These are phyloP conservation scores for Eupithecia inturbata DNA, from an alignment of 2,888 invertebrate species.

Conservation along the genomic window DNA sequence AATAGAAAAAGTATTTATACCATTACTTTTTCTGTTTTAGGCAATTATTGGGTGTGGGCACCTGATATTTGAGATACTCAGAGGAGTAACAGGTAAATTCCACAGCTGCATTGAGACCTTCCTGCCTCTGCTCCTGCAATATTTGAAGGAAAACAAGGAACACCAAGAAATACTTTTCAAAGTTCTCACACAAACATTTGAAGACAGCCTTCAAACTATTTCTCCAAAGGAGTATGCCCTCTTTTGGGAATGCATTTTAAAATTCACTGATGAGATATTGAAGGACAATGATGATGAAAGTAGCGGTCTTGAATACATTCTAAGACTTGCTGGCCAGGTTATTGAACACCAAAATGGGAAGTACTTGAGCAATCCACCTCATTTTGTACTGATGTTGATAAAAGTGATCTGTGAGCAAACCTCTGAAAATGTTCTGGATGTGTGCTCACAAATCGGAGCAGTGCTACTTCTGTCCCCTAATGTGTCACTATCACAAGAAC, in stretches of 20 bases:
- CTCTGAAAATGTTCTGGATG: slow-evolving; percentile 75
- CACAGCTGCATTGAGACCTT: slow-evolving; percentile 92
- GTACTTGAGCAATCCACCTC: slow-evolving; percentile 84
- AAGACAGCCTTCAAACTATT: slow-evolving; percentile 86
- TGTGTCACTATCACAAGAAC: slow-evolving; percentile 88
- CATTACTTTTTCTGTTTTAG: slow-evolving; percentile 74
- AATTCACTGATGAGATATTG: slow-evolving; percentile 67
- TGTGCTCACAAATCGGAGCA: slow-evolving; percentile 83
- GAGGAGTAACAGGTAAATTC: slow-evolving; percentile 92
- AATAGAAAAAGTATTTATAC: background rate
- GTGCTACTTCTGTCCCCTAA: slow-evolving; percentile 85
- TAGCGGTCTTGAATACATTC: slow-evolving; percentile 72
- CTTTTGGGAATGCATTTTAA: slow-evolving; percentile 85
- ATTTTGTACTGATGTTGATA: slow-evolving; percentile 84
- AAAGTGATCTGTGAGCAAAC: slow-evolving; percentile 78
- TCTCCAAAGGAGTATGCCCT: slow-evolving; percentile 85
- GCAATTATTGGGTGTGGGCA: slow-evolving; percentile 92
- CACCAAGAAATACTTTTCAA: slow-evolving; percentile 84
- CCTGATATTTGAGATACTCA: slow-evolving; percentile 94
- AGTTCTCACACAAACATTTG: slow-evolving; percentile 86
- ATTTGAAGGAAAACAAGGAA: slow-evolving; percentile 79
- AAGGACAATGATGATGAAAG: slow-evolving; percentile 66
- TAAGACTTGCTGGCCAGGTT: slow-evolving; percentile 85
- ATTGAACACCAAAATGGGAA: slow-evolving; percentile 87
- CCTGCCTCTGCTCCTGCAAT: slow-evolving; percentile 87